Conservation (phyloP, 2,113 vertebrate species). For the Parus major region DNA sequence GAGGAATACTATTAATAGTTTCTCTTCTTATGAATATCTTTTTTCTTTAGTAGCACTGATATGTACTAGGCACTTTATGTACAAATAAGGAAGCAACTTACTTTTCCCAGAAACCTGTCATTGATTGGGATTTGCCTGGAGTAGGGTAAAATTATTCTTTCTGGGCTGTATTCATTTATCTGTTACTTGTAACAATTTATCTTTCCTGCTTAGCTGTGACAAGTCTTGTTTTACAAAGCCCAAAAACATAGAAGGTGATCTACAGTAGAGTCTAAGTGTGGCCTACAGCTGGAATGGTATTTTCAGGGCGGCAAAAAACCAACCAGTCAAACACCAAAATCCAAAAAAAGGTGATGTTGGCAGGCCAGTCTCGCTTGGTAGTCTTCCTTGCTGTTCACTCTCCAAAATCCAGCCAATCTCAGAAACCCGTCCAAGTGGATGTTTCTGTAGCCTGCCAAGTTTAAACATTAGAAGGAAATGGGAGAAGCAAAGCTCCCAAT, state of each 20-base stretch:
- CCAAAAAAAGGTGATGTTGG: neutral
- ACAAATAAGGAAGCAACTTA: neutral
- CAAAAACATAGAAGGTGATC: neutral
- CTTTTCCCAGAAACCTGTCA: neutral
- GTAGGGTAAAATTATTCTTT: neutral
- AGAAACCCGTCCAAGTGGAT: neutral
- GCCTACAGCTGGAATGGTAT: neutral
- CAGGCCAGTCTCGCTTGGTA: neutral
- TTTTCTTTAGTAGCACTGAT: neutral
- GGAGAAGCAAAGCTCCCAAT: neutral
- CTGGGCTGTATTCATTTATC: neutral
- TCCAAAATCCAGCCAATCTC: neutral
- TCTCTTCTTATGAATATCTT: neutral
- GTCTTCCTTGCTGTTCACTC: neutral
- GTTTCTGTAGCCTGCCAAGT: neutral
- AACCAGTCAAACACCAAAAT: neutral
- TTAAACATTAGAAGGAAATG: neutral
- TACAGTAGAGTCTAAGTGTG: neutral
- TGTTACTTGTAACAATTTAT: slow-evolving; percentile 5
- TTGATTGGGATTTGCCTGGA: neutral
- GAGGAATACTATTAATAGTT: slow-evolving; percentile 1
- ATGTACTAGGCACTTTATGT: neutral
- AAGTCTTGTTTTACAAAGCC: slow-evolving; percentile 1
- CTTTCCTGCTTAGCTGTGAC: neutral
- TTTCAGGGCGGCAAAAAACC: neutral